Evolutionary conservation across 2,113 vertebrate genomes (phyloP).

Genomic region (Chaenocephalus aceratus): DNA sequence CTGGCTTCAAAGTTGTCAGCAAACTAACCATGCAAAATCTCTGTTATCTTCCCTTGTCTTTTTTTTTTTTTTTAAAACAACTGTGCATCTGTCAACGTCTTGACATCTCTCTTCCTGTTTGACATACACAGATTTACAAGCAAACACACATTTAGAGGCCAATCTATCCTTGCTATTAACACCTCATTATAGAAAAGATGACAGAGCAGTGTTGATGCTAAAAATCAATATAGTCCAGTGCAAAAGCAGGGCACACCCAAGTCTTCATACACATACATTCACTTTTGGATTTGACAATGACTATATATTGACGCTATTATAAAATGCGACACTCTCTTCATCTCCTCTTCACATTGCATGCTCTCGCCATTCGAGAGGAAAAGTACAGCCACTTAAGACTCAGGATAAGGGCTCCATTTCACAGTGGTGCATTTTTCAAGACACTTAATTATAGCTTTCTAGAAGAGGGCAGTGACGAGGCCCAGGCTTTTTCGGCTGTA

Average conservation of each 20-base stretch:
- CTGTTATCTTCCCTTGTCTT: neutral
- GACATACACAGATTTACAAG: slow-evolving; percentile 13
- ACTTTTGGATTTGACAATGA: neutral
- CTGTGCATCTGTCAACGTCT: neutral
- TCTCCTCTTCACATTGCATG: slow-evolving; percentile 42
- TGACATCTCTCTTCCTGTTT: slow-evolving; percentile 7
- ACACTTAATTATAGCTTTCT: slow-evolving; percentile 88
- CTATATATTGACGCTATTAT: slow-evolving; percentile 24
- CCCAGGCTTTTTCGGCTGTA: slow-evolving; percentile 80
- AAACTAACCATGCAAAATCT: slow-evolving; percentile 17
- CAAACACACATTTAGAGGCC: slow-evolving; percentile 14
- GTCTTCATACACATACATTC: neutral
- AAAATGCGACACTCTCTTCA: slow-evolving; percentile 41
- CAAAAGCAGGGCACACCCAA: slow-evolving; percentile 7
- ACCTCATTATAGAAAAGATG: slow-evolving; percentile 60
- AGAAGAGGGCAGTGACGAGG: slow-evolving; percentile 80
- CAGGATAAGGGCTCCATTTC: slow-evolving; percentile 84
- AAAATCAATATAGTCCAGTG: slow-evolving; percentile 13
- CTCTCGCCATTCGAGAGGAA: slow-evolving; percentile 80
- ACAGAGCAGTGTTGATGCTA: slow-evolving; percentile 52
- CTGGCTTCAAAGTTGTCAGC: slow-evolving; percentile 41
- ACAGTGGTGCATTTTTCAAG: slow-evolving; percentile 87
- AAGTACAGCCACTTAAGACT: slow-evolving; percentile 81
- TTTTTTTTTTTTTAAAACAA: neutral
- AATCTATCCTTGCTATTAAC: slow-evolving; percentile 23